Conservation (phyloP, 2,888 invertebrate species). For the Amphipyra tragopoginis region DNA sequence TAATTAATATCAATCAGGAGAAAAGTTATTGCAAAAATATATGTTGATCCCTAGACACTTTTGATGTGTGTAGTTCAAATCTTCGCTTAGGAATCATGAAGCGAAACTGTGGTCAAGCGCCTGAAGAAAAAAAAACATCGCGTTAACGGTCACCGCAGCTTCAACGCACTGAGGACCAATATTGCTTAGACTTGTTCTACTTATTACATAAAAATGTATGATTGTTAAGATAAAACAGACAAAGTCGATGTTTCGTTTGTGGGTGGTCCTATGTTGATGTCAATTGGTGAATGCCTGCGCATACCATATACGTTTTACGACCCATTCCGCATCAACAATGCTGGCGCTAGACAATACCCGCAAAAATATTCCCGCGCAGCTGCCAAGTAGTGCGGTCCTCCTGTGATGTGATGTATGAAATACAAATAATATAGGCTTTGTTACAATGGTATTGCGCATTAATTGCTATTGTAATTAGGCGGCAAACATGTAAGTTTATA, state of each 20-base stretch:
- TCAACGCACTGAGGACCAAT: background rate
- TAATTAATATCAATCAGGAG: too few species aligned
- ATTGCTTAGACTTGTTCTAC: background rate
- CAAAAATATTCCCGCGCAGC: slow-evolving; percentile 54
- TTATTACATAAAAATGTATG: background rate
- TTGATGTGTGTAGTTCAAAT: too few species aligned
- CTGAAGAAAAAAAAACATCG: slow-evolving; percentile 16
- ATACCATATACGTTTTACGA: slow-evolving; percentile 66
- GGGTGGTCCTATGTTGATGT: slow-evolving; percentile 57
- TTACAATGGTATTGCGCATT: slow-evolving; percentile 65
- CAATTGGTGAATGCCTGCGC: slow-evolving; percentile 52
- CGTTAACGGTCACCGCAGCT: slow-evolving; percentile 6
- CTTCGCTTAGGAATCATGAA: slow-evolving; percentile 10
- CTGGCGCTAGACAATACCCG: slow-evolving; percentile 60
- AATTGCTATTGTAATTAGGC: slow-evolving; percentile 72
- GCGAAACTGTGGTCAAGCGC: slow-evolving; percentile 19
- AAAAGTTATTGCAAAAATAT: too few species aligned
- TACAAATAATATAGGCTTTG: slow-evolving; percentile 47
- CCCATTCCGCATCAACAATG: slow-evolving; percentile 67
- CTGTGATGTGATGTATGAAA: slow-evolving; percentile 49
- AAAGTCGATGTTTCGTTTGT: slow-evolving; percentile 45
- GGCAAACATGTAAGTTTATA: slow-evolving; percentile 59
- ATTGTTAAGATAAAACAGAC: slow-evolving; percentile 31
- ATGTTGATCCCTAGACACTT: too few species aligned
- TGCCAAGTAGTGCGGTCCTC: slow-evolving; percentile 57